Evolutionary conservation across 2,888 invertebrate species (phyloP), one percentile per base, ranked within the genome.

Genomic region (Parapristionchus giblindavisi): DNA sequence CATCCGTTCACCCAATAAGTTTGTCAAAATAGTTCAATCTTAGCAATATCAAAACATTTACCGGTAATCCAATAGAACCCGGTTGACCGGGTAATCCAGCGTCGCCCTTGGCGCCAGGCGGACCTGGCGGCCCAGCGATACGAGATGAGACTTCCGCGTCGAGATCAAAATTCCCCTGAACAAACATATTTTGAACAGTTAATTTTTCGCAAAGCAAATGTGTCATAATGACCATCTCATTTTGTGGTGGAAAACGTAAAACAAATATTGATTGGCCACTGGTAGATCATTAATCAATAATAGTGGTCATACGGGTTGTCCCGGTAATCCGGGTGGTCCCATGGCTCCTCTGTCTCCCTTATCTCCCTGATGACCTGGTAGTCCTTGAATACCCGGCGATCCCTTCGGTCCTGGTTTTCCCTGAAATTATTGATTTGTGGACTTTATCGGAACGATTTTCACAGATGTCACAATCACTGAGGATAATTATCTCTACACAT

Each of bases 291-390:
- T 11, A 48, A 21, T 6, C 29, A 40, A 38, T 11, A 8, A 38
- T 17, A 40, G 24, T 17, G 1, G 24, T 74, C 78, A 40, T 38
- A 83, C 82, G 6, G 83, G 83, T 75, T 81, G 83, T 36, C 85
- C 85, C 1, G 85, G 85, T 32, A 84, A 60, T 66, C 85, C 85
- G 4, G 86, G 86, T 24, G 84, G 81, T 48, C 87, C 87, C 52
- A 86, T 85, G 29, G 84, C 85, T 38, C 87, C 87, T 21, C 87
- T 73, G 11, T 87, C 86, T 58, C 86, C 86, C 70, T 82, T 77
- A n/a, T 84, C 84, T 58, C 85, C 86, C n/a, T 81, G 80, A 58
- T 81, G 85, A 0, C 86, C 85, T 52, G 84, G 86, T 48, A 84
- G 79, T 36, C 86, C 86, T 74, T 84, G 85, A 2, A 84, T 83